Conservation (phyloP, 2,888 invertebrate genomes). For the Tachina fera region DNA sequence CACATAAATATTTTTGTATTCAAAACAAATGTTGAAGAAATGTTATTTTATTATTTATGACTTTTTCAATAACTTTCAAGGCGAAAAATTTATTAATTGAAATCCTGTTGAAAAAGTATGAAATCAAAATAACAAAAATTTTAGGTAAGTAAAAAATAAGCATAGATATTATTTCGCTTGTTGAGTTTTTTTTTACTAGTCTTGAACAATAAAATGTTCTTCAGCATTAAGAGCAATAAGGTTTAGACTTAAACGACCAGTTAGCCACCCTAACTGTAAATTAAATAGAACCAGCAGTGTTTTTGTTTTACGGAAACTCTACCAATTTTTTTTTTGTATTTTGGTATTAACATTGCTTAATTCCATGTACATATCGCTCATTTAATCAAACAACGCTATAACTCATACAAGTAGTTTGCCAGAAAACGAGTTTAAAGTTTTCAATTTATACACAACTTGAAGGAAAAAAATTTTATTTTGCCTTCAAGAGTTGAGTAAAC, state of each 20-base stretch:
- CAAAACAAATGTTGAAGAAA: background rate
- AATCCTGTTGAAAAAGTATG: constrained; percentile 35
- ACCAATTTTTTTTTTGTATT: too few relatives aligned
- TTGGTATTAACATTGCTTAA: too few relatives aligned
- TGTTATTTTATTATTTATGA: constrained; percentile 68
- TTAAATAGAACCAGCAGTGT: too few relatives aligned
- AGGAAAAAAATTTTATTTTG: too few relatives aligned
- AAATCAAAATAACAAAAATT: constrained; percentile 28
- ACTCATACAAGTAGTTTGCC: too few relatives aligned
- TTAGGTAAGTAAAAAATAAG: constrained; percentile 58
- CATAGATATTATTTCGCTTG: constrained; percentile 29
- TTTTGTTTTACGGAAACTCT: too few relatives aligned
- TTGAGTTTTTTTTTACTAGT: background rate
- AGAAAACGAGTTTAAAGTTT: too few relatives aligned
- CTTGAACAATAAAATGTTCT: constrained; percentile 34
- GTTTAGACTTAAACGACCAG: background rate
- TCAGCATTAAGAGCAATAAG: constrained; percentile 10
- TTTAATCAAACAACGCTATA: too few relatives aligned
- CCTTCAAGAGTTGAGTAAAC: too few relatives aligned
- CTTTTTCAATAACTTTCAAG: constrained; percentile 63
- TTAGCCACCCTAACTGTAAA: background rate
- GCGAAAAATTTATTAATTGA: constrained; percentile 67
- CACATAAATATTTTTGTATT: background rate
- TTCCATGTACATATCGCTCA: too few relatives aligned
- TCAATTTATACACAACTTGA: too few relatives aligned